phyloP scores from a whole-genome alignment of 2,113 vertebrate species.

The Emydocephalus ijimae region DNA sequence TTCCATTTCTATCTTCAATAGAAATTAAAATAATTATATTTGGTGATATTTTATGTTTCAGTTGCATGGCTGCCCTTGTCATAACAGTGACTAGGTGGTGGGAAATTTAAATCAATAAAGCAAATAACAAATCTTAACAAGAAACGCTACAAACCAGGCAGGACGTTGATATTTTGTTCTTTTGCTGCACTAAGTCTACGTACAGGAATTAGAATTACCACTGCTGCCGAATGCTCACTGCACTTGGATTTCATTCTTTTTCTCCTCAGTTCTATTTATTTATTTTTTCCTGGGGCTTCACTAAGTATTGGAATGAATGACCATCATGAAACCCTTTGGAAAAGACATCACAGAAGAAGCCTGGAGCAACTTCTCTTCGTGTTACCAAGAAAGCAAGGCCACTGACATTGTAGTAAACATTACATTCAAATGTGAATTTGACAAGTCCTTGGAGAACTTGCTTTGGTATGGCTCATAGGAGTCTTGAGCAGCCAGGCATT shows the following conservation, averaged over 20 bases:
- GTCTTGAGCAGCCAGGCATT: background rate
- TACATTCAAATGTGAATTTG: background rate
- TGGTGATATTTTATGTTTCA: background rate
- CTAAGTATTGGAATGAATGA: background rate
- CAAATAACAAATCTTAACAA: background rate
- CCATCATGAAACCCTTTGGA: background rate
- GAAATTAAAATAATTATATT: background rate
- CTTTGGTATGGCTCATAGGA: background rate
- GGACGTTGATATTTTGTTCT: background rate
- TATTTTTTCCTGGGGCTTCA: fast-evolving
- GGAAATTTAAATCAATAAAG: background rate
- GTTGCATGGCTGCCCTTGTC: background rate
- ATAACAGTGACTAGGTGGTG: background rate
- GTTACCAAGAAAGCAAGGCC: background rate
- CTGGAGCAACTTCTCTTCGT: background rate
- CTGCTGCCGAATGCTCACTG: background rate
- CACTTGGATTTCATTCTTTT: too few species aligned
- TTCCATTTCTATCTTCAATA: background rate
- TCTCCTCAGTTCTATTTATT: background rate
- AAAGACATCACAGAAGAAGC: background rate
- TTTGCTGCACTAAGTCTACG: background rate
- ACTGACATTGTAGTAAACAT: background rate
- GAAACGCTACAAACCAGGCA: background rate
- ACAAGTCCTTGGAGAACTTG: background rate
- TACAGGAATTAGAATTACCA: background rate